These are phyloP conservation scores for Tenebrosternarchus preto DNA, from an alignment of 2,113 vertebrate species.

Conservation along the genomic window DNA sequence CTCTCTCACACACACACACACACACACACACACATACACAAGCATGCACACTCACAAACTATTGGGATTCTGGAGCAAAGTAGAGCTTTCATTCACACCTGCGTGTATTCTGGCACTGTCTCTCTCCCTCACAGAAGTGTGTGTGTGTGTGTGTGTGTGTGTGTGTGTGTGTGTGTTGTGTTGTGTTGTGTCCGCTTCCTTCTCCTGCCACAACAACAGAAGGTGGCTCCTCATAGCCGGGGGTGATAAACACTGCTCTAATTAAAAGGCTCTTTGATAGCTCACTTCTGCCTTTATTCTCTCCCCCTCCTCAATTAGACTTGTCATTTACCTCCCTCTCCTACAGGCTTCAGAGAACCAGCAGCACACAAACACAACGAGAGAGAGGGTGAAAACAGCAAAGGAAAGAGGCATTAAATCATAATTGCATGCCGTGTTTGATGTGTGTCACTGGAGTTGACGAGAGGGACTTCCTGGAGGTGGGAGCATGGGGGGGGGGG, in stretches of 20 bases:
- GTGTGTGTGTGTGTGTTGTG: constrained; percentile 36
- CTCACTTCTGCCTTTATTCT: constrained; percentile 67
- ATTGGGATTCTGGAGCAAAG: not conserved
- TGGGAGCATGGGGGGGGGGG: constrained; percentile 31
- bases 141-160: constrained; percentile 15
- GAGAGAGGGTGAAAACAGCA: constrained; percentile 24
- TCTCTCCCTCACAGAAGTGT: not conserved
- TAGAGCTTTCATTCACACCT: not conserved
- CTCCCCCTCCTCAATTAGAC: constrained; percentile 61
- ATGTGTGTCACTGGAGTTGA: constrained; percentile 50
- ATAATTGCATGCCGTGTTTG: constrained; percentile 48
- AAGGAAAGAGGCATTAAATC: constrained; percentile 20
- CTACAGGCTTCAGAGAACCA: constrained; percentile 1
- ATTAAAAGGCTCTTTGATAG: constrained; percentile 70
- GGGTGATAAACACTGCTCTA: constrained; percentile 64
- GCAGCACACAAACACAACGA: constrained; percentile 26
- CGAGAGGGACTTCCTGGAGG: constrained; percentile 19
- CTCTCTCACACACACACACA: constrained; percentile 36
- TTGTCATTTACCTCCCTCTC: constrained; percentile 46
- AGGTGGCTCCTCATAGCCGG: constrained; percentile 53
- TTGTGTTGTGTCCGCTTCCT: not conserved
- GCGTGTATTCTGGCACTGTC: not conserved
- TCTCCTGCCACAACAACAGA: constrained; percentile 56
- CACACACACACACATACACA: constrained; percentile 35
- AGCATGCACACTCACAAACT: not conserved